These are phyloP conservation scores for Parauchenoglanis punctatus DNA, from an alignment of 2,797 vertebrate species.

Conservation along the genomic window DNA sequence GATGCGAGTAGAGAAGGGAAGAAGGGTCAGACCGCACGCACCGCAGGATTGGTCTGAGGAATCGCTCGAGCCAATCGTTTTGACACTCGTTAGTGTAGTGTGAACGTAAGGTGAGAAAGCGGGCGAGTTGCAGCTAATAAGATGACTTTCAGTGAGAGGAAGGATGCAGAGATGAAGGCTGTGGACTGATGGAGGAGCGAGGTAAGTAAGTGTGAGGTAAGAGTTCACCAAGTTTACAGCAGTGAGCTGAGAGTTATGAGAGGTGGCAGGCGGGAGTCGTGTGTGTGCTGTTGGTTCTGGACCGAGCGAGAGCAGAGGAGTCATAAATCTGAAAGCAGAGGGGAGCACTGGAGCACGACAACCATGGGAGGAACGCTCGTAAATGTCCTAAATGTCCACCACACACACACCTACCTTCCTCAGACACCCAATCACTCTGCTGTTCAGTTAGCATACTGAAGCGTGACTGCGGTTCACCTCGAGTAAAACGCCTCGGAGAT, in stretches of 20 bases:
- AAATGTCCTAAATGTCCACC: constrained; percentile 38
- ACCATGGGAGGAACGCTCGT: constrained; percentile 7
- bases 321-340: constrained; percentile 46
- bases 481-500: constrained; percentile 13
- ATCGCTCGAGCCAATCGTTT: background rate
- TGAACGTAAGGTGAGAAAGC: background rate
- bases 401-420: constrained; percentile 25
- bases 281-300: constrained; percentile 11
- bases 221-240: constrained; percentile 2
- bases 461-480: constrained; percentile 26
- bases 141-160: background rate
- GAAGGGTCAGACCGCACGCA: background rate
- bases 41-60: background rate
- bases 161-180: background rate
- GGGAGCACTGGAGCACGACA: constrained; percentile 22
- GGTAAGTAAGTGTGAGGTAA: background rate
- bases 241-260: constrained; percentile 36
- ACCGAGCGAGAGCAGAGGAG: background rate
- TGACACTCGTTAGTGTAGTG: background rate
- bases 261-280: constrained; percentile 27
- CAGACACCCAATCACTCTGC: constrained; percentile 25
- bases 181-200: background rate
- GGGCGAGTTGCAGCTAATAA: background rate
- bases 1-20: no score
- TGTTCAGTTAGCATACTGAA: constrained; percentile 31